These are phyloP conservation scores for Icerya purchasi DNA, from an alignment of 2,888 invertebrate species.

Conservation along the genomic window DNA sequence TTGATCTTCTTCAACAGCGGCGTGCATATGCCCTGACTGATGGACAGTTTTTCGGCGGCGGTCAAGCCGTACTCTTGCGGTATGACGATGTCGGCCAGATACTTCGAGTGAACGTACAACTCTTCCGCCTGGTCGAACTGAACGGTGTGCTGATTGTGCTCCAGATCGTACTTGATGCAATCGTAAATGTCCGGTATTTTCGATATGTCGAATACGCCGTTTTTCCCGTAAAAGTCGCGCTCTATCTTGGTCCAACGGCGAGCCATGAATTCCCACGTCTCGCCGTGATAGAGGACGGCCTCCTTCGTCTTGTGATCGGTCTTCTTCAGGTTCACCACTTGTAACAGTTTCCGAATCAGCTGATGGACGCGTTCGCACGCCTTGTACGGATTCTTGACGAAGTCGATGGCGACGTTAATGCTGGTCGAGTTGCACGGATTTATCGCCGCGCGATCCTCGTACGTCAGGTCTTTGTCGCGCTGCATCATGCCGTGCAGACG, in stretches of 20 bases:
- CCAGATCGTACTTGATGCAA: slow-evolving; percentile 95
- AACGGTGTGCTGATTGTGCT: slow-evolving; percentile 88
- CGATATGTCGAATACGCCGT: slow-evolving; percentile 84
- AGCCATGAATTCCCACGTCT: slow-evolving; percentile 96
- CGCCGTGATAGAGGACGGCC: slow-evolving; percentile 85
- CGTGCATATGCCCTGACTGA: slow-evolving; percentile 92
- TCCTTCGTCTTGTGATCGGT: slow-evolving; percentile 82
- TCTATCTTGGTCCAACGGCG: slow-evolving; percentile 94
- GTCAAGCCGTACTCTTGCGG: slow-evolving; percentile 98
- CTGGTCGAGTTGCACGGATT: slow-evolving; percentile 86
- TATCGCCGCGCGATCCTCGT: slow-evolving; percentile 62
- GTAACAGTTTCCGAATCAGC: slow-evolving; percentile 66
- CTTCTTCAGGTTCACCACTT: slow-evolving; percentile 61
- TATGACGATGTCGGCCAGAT: slow-evolving; percentile 94
- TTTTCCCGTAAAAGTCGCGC: slow-evolving; percentile 90
- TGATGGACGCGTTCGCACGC: slow-evolving; percentile 80
- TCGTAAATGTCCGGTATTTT: slow-evolving; percentile 99
- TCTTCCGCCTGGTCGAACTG: slow-evolving; percentile 84
- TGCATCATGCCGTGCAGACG: slow-evolving; percentile 82
- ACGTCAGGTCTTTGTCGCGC: slow-evolving; percentile 63
- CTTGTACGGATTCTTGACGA: slow-evolving; percentile 83
- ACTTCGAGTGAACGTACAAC: slow-evolving; percentile 84
- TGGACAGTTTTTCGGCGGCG: slow-evolving; percentile 82
- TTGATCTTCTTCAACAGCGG: slow-evolving; percentile 86
- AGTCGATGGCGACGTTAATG: slow-evolving; percentile 73